A percentile compares a stretch with the other conserved stretches of the same genome.
These are phyloP conservation scores for Leucopternis melanops DNA, from an alignment of 2,113 vertebrate species.

Conservation along the genomic window DNA sequence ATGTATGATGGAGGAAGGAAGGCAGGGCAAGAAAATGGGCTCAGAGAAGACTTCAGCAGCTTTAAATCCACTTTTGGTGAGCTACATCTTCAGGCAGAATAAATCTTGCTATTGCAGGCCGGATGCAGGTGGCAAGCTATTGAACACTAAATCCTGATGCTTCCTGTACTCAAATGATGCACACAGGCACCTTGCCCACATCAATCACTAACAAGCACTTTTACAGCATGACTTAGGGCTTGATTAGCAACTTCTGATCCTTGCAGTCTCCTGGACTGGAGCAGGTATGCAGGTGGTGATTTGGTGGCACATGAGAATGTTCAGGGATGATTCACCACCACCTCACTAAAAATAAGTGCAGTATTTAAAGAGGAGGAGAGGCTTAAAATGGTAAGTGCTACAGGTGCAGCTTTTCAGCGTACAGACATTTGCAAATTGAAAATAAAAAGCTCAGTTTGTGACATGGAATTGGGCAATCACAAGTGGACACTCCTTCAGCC, in stretches of 20 bases:
- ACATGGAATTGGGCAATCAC: neutral
- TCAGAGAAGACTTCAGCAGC: neutral
- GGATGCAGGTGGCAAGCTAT: neutral
- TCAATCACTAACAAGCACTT: neutral
- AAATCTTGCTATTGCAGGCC: neutral
- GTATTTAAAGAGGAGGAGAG: neutral
- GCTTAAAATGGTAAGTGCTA: conserved; percentile 19
- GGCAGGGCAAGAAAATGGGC: neutral
- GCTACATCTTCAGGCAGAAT: neutral
- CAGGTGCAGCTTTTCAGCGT: neutral
- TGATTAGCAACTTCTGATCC: neutral
- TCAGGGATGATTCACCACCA: neutral
- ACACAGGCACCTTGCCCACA: neutral
- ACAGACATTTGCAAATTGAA: neutral
- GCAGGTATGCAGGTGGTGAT: neutral
- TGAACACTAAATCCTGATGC: neutral
- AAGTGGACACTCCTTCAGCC: neutral
- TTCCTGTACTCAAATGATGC: neutral
- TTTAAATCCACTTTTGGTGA: neutral
- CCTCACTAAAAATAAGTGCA: conserved; percentile 32
- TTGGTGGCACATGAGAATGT: neutral
- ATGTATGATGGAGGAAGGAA: neutral
- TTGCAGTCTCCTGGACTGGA: neutral
- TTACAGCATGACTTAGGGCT: neutral
- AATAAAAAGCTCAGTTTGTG: neutral